These are phyloP conservation scores for Gavialis gangeticus DNA, from an alignment of 2,113 vertebrate species.

Conservation along the genomic window DNA sequence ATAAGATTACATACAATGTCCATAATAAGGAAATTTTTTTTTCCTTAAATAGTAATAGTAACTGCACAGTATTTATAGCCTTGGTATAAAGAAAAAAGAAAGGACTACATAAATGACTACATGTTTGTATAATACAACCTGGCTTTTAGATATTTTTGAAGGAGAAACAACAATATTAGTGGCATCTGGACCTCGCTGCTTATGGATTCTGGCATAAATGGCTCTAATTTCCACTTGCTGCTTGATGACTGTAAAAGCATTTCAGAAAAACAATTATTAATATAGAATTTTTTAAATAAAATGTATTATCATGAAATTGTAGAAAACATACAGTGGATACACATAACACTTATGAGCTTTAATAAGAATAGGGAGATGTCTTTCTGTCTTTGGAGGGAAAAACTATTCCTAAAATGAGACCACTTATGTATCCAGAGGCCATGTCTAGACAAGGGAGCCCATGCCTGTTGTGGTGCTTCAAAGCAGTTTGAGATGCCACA, in stretches of 20 bases:
- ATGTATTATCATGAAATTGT: no score
- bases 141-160: background rate
- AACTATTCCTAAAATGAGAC: no score
- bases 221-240: constrained; percentile 66
- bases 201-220: constrained; percentile 64
- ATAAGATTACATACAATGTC: background rate
- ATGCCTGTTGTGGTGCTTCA: no score
- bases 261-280: constrained; percentile 2
- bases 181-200: constrained; percentile 49
- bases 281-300: background rate
- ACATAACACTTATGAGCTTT: background rate
- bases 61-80: background rate
- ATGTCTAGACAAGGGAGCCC: no score
- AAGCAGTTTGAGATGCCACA: no score
- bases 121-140: background rate
- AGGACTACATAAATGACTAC: background rate
- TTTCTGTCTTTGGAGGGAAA: no score
- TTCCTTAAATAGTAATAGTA: background rate
- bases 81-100: background rate
- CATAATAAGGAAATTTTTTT: background rate
- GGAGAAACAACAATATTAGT: constrained; percentile 3
- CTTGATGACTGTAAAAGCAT: constrained; percentile 58
- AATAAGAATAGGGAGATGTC: background rate
- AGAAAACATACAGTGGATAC: background rate
- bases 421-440: no score